Percentiles rank a stretch among this genome's conserved stretches.
phyloP scores from a whole-genome alignment of 2,888 invertebrate genomes.

The Macrophya annulata region DNA sequence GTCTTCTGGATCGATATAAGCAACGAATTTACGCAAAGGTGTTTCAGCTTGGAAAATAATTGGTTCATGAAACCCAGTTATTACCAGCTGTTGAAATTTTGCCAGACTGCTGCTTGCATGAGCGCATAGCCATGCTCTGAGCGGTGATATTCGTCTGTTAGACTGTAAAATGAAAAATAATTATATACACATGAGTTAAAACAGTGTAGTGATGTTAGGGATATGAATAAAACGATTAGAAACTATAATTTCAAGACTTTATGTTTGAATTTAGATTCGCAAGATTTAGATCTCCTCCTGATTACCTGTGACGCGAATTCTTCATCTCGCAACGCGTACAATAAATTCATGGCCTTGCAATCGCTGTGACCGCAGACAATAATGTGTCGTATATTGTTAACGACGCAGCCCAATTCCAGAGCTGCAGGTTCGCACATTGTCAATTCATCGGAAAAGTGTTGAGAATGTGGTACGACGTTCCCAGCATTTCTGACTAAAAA shows the following conservation, averaged over 20 bases:
- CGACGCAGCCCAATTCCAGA: constrained; percentile 95
- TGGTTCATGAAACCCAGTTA: constrained; percentile 85
- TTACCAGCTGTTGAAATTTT: constrained; percentile 89
- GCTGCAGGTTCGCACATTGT: constrained; percentile 98
- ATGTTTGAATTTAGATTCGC: not conserved
- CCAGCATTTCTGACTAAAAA: constrained; percentile 96
- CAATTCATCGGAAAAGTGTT: constrained; percentile 92
- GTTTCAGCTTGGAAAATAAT: constrained; percentile 94
- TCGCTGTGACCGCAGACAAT: constrained; percentile 99
- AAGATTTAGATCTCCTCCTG: not conserved
- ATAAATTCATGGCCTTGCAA: constrained; percentile 98
- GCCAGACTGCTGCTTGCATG: constrained; percentile 91
- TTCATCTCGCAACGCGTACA: constrained; percentile 91
- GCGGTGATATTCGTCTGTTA: constrained; percentile 91
- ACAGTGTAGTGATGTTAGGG: not conserved
- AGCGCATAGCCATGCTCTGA: constrained; percentile 95
- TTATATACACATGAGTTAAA: not conserved
- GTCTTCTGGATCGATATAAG: constrained; percentile 96
- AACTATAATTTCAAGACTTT: constrained; percentile 28
- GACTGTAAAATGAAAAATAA: constrained; percentile 79
- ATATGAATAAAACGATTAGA: not conserved
- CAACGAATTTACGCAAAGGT: constrained; percentile 92
- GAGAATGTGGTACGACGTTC: constrained; percentile 96
- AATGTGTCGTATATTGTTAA: constrained; percentile 94
- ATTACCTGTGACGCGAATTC: constrained; percentile 87